phyloP scores from a whole-genome alignment of 2,888 invertebrate species.

The Cotesia congregata region DNA sequence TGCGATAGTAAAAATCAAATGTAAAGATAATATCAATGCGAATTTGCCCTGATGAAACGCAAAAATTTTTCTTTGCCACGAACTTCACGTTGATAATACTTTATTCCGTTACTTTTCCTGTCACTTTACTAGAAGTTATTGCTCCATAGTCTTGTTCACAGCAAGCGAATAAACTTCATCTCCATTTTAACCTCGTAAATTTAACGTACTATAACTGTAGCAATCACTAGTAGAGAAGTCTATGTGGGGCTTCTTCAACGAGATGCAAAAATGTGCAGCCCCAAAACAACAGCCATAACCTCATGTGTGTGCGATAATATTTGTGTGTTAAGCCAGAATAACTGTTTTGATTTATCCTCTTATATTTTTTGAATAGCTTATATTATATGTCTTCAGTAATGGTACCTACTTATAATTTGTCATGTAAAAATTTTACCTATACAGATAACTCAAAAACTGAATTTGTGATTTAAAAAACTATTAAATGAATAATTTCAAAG shows the following conservation, averaged over 20 bases:
- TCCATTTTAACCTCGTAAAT: constrained; percentile 50
- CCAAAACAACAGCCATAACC: constrained; percentile 20
- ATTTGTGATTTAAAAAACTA: background rate
- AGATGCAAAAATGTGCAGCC: constrained; percentile 42
- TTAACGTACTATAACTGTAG: background rate
- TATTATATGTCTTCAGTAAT: background rate
- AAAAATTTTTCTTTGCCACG: background rate
- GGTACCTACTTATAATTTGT: background rate
- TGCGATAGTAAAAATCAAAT: too few species aligned
- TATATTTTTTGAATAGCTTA: background rate
- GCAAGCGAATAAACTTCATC: constrained; percentile 41
- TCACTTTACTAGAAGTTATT: constrained; percentile 14
- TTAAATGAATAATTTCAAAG: too few species aligned
- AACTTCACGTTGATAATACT: constrained; percentile 9
- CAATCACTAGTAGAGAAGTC: constrained; percentile 7
- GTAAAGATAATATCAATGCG: background rate
- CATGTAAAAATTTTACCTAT: background rate
- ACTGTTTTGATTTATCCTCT: background rate
- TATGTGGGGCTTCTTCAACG: constrained; percentile 43
- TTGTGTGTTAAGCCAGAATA: background rate
- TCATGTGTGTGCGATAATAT: constrained; percentile 6
- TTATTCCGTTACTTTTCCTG: constrained; percentile 1
- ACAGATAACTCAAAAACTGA: background rate
- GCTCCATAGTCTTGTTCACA: constrained; percentile 1
- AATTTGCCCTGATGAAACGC: background rate